Percentiles rank a stretch among this genome's conserved stretches.
These are phyloP conservation scores for Phalera bucephala DNA, from an alignment of 2,888 invertebrate genomes.

Conservation along the genomic window DNA sequence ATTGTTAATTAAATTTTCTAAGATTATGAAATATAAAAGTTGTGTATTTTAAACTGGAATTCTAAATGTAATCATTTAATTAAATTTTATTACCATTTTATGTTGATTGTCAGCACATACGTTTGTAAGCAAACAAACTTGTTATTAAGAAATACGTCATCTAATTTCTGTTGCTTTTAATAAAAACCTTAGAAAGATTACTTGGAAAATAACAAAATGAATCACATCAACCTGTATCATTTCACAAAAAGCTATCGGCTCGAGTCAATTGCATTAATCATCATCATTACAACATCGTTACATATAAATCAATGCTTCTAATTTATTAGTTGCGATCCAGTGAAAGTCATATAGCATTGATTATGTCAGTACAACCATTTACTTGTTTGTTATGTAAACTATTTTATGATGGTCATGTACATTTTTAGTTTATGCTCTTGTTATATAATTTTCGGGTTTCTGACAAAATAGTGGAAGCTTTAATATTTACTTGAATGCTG, in stretches of 20 bases:
- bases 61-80: too few species aligned
- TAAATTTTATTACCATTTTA: too few species aligned
- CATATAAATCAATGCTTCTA: constrained; percentile 44
- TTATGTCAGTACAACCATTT: constrained; percentile 36
- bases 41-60: too few species aligned
- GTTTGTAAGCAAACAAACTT: too few species aligned
- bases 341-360: constrained; percentile 42
- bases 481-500: too few species aligned
- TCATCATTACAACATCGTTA: constrained; percentile 35
- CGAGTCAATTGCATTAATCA: constrained; percentile 53
- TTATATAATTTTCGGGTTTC: background rate
- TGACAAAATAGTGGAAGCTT: background rate
- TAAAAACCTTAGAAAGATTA: too few species aligned
- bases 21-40: too few species aligned
- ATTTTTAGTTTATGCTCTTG: constrained; percentile 23
- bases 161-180: too few species aligned
- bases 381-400: constrained; percentile 27
- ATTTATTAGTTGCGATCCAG: constrained; percentile 41
- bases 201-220: too few species aligned
- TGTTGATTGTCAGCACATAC: too few species aligned
- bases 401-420: constrained; percentile 19
- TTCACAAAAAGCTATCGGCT: constrained; percentile 28
- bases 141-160: too few species aligned
- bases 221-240: constrained; percentile 14
- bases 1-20: too few species aligned